Evolutionary conservation across 1,140 invertebrate species (phyloP), one percentile per base, ranked within the genome.

Genomic region (Spodoptera litura): DNA sequence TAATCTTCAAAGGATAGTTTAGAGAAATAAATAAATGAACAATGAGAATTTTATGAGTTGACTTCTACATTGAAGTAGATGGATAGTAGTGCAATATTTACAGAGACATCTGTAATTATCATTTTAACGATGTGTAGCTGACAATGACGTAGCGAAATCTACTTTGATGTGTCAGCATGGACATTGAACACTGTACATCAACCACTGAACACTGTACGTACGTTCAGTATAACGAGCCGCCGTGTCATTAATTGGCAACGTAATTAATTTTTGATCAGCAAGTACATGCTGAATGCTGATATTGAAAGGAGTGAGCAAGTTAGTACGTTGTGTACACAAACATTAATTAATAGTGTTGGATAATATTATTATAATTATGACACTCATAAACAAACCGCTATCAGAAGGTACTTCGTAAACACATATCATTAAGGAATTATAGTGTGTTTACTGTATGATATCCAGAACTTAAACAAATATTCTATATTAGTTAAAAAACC

Each of bases 101-200:
- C n/a, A 20, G 44, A 44, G 31, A 2, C 31, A 31, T 5, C 3
- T 31, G 3, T 31, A 31, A 31, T 31, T 31, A 31, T 31, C 0
- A 5, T 31, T 3, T 31, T 2, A 5, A 31, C n/a, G 8, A n/a
- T 8, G 13, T 44, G 44, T 3, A 35, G 10, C 27, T 20, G 9
- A 31, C 4, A 31, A 31, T 31, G 31, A 31, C 31, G 53, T 3
- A 6, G 20, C 8, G 38, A 44, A 11, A 8, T n/a, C 15, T 61
- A 27, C 15, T 66, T 49, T 25, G 62, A 66, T 61, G 27, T 61
- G 25, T 31, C 25, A 8, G 62, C 62, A 66, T 15, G 20, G 51
- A 61, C 20, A 27, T 2, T 9, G 20, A 66, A 61, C 20, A 27
- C 6, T 9, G 2, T 15, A 38, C 61, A 64, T 31, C 31, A 31